phyloP scores from a whole-genome alignment of 2,797 vertebrate species.

The Pseudomugil tenellus region DNA sequence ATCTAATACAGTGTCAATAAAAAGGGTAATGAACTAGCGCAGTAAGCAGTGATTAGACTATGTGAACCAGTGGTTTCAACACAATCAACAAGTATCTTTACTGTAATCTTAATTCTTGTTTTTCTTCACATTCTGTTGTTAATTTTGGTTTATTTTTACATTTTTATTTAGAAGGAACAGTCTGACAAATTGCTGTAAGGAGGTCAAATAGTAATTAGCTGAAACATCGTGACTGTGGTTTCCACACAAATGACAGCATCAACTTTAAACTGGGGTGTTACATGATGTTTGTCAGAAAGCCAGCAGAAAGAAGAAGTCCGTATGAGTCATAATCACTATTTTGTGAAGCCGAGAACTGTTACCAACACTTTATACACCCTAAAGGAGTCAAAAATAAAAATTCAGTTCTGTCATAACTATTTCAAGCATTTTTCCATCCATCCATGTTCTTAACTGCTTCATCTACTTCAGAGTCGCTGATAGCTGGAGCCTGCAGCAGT shows the following conservation, averaged over 20 bases:
- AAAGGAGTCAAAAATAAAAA: background rate
- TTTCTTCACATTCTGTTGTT: too few relatives aligned
- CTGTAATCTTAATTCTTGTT: too few relatives aligned
- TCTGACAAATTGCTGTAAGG: background rate
- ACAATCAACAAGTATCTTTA: too few relatives aligned
- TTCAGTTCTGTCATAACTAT: background rate
- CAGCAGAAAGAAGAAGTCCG: background rate
- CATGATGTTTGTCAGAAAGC: background rate
- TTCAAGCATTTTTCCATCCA: slow-evolving; percentile 5
- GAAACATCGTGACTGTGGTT: background rate
- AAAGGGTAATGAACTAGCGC: too few relatives aligned
- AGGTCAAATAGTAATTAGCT: background rate
- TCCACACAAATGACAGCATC: too few relatives aligned
- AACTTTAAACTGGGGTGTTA: slow-evolving; percentile 7
- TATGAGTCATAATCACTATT: background rate
- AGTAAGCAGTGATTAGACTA: too few relatives aligned
- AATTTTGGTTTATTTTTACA: too few relatives aligned
- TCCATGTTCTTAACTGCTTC: too few relatives aligned
- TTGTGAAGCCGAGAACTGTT: background rate
- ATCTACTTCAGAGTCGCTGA: too few relatives aligned
- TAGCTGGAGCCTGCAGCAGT: too few relatives aligned
- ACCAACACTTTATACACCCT: background rate
- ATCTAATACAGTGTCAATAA: too few relatives aligned
- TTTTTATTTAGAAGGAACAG: background rate
- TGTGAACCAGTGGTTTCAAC: too few relatives aligned